Percentiles rank a stretch among this genome's conserved stretches.
phyloP scores from a whole-genome alignment of 2,797 vertebrate genomes.

The Paguma larvata region DNA sequence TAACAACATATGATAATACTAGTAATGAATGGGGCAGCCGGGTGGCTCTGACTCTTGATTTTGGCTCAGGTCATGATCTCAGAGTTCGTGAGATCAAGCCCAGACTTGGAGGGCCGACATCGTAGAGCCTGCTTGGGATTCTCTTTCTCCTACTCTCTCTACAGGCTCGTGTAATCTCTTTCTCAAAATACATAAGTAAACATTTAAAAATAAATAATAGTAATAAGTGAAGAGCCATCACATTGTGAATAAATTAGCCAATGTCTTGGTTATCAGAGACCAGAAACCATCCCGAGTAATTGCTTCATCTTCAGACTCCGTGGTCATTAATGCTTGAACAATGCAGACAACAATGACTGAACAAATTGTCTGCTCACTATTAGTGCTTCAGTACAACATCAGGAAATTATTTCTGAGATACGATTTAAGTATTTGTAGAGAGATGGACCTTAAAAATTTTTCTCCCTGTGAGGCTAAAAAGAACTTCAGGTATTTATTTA shows the following conservation, averaged over 20 bases:
- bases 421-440: background rate
- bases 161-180: too few species aligned
- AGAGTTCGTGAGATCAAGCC: too few species aligned
- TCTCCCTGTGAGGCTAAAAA: background rate
- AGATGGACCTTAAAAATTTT: background rate
- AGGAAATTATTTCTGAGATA: constrained; percentile 12
- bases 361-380: background rate
- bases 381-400: background rate
- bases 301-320: background rate
- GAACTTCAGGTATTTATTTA: background rate
- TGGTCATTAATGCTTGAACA: background rate
- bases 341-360: background rate
- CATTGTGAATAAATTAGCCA: background rate
- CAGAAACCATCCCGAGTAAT: background rate
- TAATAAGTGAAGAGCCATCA: background rate
- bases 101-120: too few species aligned
- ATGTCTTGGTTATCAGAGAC: background rate
- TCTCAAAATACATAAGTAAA: too few species aligned
- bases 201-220: too few species aligned
- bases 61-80: too few species aligned
- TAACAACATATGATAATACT: background rate
- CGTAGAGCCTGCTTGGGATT: too few species aligned
- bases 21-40: too few species aligned
- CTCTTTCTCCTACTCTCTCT: too few species aligned
- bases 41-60: too few species aligned